These are phyloP conservation scores for Synergus umbraculus DNA, from an alignment of 2,888 invertebrate genomes.

Conservation along the genomic window DNA sequence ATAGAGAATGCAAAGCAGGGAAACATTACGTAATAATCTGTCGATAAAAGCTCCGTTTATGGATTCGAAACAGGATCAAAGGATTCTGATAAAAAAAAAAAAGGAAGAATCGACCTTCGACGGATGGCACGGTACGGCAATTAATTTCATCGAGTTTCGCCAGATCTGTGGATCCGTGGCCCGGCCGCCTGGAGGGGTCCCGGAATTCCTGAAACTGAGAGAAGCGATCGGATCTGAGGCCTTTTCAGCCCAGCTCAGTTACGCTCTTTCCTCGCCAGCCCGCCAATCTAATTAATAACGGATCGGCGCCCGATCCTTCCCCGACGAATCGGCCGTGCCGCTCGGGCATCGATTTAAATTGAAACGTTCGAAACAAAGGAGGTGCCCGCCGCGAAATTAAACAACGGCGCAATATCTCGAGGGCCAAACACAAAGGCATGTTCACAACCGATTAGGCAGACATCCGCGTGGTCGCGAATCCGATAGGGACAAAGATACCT, in stretches of 20 bases:
- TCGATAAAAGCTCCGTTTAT: constrained; percentile 36
- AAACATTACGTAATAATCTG: constrained; percentile 34
- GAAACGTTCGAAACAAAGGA: constrained; percentile 75
- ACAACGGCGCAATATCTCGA: constrained; percentile 73
- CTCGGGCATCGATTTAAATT: constrained; percentile 71
- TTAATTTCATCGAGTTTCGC: constrained; percentile 69
- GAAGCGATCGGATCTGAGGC: constrained; percentile 69
- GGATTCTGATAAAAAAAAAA: constrained; percentile 41
- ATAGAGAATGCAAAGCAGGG: constrained; percentile 12
- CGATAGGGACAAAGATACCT: constrained; percentile 49
- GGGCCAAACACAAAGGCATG: constrained; percentile 71
- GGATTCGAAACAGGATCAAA: constrained; percentile 48
- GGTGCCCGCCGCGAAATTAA: constrained; percentile 72
- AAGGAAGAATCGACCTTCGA: constrained; percentile 55
- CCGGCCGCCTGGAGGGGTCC: constrained; percentile 52
- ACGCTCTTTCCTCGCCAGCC: constrained; percentile 56
- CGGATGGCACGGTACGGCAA: constrained; percentile 62
- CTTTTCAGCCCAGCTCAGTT: constrained; percentile 62
- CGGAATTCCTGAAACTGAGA: constrained; percentile 69
- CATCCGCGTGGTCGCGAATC: constrained; percentile 56
- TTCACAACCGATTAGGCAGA: constrained; percentile 74
- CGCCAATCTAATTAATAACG: constrained; percentile 75
- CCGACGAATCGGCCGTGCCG: constrained; percentile 58
- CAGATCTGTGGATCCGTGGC: constrained; percentile 59
- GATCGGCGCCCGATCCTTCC: constrained; percentile 71